phyloP scores from a whole-genome alignment of 1,140 invertebrate genomes.

The Melanaphis sacchari region DNA sequence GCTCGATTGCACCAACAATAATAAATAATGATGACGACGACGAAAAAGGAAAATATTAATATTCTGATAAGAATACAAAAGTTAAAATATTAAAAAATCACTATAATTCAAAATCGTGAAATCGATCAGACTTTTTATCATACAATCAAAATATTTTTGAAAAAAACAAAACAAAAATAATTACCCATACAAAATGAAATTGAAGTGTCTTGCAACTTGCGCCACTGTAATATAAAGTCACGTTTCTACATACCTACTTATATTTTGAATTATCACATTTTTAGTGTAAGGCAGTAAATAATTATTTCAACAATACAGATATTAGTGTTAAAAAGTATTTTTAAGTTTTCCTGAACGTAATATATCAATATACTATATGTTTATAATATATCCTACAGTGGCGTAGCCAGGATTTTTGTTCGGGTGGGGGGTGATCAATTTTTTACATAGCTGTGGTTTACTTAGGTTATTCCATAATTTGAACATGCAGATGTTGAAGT shows the following conservation, averaged over 20 bases:
- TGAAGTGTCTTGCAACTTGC: background rate
- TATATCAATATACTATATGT: no score
- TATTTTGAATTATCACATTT: background rate
- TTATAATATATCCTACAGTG: no score
- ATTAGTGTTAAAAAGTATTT: background rate
- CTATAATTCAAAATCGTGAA: slow-evolving; percentile 27
- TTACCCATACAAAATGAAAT: background rate
- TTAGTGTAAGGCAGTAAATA: background rate
- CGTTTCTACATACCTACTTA: background rate
- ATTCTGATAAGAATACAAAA: background rate
- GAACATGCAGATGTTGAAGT: no score
- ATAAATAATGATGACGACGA: background rate
- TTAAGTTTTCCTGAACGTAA: background rate
- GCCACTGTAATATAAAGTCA: background rate
- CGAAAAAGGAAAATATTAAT: background rate
- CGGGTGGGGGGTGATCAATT: no score
- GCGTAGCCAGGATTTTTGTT: no score
- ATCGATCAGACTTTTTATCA: background rate
- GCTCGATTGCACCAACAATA: background rate
- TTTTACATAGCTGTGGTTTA: no score
- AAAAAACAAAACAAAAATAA: background rate
- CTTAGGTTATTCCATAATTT: no score
- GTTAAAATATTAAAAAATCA: background rate
- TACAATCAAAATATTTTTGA: slow-evolving; percentile 13
- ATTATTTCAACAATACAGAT: background rate